Evolutionary conservation across 2,113 vertebrate species (phyloP), one percentile per base, ranked within the genome.

Genomic region (Sebastes fasciatus): DNA sequence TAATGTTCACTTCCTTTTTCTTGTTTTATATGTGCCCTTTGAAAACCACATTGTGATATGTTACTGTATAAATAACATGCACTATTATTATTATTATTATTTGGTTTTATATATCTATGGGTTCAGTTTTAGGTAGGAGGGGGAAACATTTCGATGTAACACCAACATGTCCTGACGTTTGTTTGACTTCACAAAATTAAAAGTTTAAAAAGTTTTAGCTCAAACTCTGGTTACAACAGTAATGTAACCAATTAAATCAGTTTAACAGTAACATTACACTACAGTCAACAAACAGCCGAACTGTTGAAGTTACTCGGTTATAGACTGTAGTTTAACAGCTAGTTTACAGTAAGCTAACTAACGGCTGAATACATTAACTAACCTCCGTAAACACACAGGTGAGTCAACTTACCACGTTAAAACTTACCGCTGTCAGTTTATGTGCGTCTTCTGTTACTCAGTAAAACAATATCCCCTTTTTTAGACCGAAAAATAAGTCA

Each of bases 361-460:
- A 6, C 5, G 71, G 5, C 58, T 12, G 55, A 17, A 1, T 21
- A 34, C 23, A 19, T 21, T 45, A 45, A 4, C 14, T 13, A 49
- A 16, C 8, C 21, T 23, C 21, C 9, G 8, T 45, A 34, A 34
- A 5, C 2, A 26, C 16, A 9, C 17, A 52, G 40, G 1, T 64
- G 45, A 48, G 34, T 5, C 2, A 17, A 21, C 12, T 7, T 9
- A 10, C 0, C n/a, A 66, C 40, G 5, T 7, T 13, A 5, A 71
- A 66, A 85, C 82, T 68, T 60, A 83, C 76, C 70, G 0, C 9
- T 4, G 21, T 13, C 54, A 16, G 16, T 8, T 74, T 5, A 16
- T 21, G 46, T 23, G 8, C 11, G 23, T 64, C 45, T 60, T 26
- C n/a, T 26, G 14, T 58, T n/a, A 1, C 5, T 52, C 40, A 57